Evolutionary conservation across 1,140 invertebrate species (phyloP).

Genomic region (Microplitis demolitor): DNA sequence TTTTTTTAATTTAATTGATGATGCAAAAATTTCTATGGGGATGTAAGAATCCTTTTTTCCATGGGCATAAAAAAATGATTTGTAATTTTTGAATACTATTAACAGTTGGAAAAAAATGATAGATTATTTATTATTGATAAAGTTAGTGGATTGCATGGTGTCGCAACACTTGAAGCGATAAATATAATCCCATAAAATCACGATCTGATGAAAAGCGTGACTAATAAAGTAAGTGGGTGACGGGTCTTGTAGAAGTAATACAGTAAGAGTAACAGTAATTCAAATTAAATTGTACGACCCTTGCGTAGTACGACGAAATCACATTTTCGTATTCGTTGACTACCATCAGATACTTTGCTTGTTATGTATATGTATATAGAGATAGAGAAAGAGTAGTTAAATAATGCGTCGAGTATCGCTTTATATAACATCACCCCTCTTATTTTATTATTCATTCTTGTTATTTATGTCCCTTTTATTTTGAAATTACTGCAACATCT

Average conservation of each 20-base stretch:
- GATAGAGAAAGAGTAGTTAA: background rate
- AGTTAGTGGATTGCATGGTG: too few species aligned
- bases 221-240: constrained; percentile 54
- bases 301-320: constrained; percentile 34
- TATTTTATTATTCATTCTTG: background rate
- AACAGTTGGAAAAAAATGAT: background rate
- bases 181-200: constrained; percentile 54
- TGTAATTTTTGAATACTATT: too few species aligned
- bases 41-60: too few species aligned
- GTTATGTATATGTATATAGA: background rate
- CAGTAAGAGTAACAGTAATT: constrained; percentile 33
- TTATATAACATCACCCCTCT: background rate
- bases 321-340: constrained; percentile 34
- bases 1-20: too few species aligned
- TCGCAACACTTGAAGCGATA: constrained; percentile 33
- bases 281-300: constrained; percentile 35
- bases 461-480: background rate
- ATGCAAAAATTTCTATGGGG: too few species aligned
- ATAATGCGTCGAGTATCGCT: background rate
- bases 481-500: background rate
- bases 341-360: constrained; percentile 17
- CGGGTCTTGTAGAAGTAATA: constrained; percentile 1
- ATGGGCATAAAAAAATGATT: too few species aligned
- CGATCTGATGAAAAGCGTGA: constrained; percentile 52
- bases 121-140: background rate